Percentiles rank a stretch among this genome's conserved stretches.
Conservation (phyloP, 2,113 vertebrate species). For the Crocuta crocuta region DNA sequence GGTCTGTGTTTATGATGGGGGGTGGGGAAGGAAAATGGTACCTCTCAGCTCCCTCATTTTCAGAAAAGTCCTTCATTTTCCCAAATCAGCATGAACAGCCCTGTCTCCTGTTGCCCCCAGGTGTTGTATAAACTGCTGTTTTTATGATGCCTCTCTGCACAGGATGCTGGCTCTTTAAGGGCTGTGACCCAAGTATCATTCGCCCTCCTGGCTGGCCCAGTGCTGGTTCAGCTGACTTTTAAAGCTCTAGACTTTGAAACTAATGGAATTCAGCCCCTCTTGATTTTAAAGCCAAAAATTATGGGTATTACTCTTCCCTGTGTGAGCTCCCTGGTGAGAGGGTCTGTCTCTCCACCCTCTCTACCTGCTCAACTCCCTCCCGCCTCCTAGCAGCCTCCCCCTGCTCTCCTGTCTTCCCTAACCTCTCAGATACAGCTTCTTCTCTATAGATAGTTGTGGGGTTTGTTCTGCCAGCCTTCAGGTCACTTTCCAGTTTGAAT, state of each 20-base stretch:
- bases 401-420: background rate
- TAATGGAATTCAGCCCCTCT: background rate
- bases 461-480: background rate
- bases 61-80: background rate
- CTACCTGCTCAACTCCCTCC: background rate
- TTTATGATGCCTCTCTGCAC: background rate
- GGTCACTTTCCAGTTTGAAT: background rate
- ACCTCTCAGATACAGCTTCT: background rate
- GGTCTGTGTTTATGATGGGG: background rate
- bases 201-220: background rate
- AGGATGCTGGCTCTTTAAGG: background rate
- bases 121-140: background rate
- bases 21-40: background rate
- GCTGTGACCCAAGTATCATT: background rate
- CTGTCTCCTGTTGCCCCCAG: background rate
- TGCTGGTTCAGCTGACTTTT: background rate
- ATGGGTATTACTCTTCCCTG: background rate
- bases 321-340: background rate
- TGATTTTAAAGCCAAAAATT: background rate
- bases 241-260: background rate
- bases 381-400: background rate
- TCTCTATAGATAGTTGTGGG: background rate
- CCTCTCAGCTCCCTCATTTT: background rate
- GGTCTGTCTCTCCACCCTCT: background rate
- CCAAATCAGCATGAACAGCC: background rate